These are phyloP conservation scores for Poicephalus gulielmi DNA, from an alignment of 2,113 vertebrate genomes.

Conservation along the genomic window DNA sequence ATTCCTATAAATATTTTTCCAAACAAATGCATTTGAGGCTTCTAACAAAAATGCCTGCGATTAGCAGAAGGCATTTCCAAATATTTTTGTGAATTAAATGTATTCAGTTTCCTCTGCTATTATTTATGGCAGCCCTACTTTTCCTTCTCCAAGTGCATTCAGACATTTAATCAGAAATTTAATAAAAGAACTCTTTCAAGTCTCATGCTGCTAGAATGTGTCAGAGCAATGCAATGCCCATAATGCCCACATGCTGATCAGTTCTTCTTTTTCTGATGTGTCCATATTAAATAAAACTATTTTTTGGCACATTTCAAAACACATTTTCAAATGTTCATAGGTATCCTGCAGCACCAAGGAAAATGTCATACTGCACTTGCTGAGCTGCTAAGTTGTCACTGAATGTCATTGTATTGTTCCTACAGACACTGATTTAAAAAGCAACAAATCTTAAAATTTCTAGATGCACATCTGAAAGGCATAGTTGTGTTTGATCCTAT, in stretches of 20 bases:
- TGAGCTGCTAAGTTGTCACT: not conserved
- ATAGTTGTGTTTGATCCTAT: not conserved
- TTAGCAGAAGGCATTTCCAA: not conserved
- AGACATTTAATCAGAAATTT: slow-evolving; percentile 59
- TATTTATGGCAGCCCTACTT: slow-evolving; percentile 19
- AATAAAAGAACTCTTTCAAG: slow-evolving; percentile 38
- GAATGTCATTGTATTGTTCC: not conserved
- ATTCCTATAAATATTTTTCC: not conserved
- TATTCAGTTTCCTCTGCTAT: not conserved
- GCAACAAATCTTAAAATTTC: not conserved
- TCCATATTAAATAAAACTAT: slow-evolving; percentile 49
- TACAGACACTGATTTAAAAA: not conserved
- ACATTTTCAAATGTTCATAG: slow-evolving; percentile 29
- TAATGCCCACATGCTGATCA: slow-evolving; percentile 52
- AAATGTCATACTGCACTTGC: slow-evolving; percentile 22
- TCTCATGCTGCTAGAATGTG: slow-evolving; percentile 17
- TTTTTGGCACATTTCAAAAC: slow-evolving; percentile 49
- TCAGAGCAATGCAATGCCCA: slow-evolving; percentile 1
- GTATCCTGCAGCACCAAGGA: not conserved
- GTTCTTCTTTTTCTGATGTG: slow-evolving; percentile 37
- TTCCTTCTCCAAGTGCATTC: slow-evolving; percentile 26
- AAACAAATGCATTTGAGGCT: not conserved
- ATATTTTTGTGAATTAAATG: not conserved
- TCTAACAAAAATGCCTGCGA: not conserved
- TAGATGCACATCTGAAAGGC: not conserved